Evolutionary conservation across 53 echinoderm and acorn worm genomes (phyloP), one percentile per base, ranked within the genome.

Genomic region (Arbacia lixula): DNA sequence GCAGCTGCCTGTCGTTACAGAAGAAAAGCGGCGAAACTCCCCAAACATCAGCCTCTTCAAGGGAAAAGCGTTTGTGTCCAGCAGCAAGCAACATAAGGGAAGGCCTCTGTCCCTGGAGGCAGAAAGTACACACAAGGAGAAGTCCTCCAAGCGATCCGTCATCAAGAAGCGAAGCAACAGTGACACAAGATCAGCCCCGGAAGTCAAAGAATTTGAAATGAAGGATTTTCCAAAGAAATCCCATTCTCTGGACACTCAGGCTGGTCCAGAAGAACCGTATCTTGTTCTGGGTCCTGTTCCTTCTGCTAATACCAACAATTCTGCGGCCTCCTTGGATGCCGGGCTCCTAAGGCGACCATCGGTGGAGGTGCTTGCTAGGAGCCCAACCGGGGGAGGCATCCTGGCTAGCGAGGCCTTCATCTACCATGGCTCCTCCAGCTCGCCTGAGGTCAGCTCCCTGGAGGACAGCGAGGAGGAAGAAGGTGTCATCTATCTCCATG

Each of bases 381-480:
- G 82, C 29, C 30, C 31, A 8, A 81, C 32, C 17, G 82, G 82
- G 2, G 63, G 82, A 10, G 82, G 82, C 16, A 81, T 81, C 82
- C 64, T 63, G 32, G 42, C 63, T 43, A 8, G 19, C 50, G 49
- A 81, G 25, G 64, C 39, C 82, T 33, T 42, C 22, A 27, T 81
- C 64, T 81, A 93, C 40, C 69, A 74, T 26, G 77, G 82, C 54
- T 67, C 68, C 22, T 91, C 77, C 60, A 90, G 86, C 53, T 84
- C 95, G 6, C 80, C 87, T 32, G 92, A 95, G 52, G 72, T 92
- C 17, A 95, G 92, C 53, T 89, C 90, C 62, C 84, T 92, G 30
- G 95, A 95, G 10, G 86, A 89, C 26, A 72, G 52, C 43, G 88
- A 87, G 25, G 43, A 79, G 26, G 52, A 53, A 28, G 35, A 32